phyloP scores from a whole-genome alignment of 2,888 invertebrate species.

The Macrosiphum euphorbiae region DNA sequence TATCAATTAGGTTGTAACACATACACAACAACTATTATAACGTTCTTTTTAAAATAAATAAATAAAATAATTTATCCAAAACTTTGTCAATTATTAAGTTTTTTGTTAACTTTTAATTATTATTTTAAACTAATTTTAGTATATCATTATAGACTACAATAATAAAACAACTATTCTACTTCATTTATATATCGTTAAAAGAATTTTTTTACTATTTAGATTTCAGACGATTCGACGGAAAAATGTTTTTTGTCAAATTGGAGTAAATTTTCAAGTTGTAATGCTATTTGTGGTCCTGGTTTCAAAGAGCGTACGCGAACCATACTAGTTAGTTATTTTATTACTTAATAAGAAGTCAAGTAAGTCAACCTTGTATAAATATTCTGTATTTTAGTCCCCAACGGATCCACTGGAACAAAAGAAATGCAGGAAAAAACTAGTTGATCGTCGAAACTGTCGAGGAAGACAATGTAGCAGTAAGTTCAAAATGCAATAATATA shows the following conservation, averaged over 20 bases:
- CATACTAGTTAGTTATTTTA: conserved; percentile 72
- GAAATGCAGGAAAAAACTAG: conserved; percentile 61
- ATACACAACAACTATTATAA: background rate
- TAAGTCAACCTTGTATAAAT: background rate
- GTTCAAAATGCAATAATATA: background rate
- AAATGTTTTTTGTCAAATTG: conserved; percentile 49
- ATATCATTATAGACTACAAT: background rate
- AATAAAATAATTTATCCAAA: background rate
- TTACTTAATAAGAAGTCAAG: too few relatives aligned
- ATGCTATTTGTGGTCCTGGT: conserved; percentile 90
- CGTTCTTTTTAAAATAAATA: background rate
- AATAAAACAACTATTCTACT: background rate
- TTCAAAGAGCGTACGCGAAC: conserved; percentile 82
- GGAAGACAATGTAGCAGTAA: conserved; percentile 51
- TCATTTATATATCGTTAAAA: background rate
- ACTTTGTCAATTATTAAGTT: background rate
- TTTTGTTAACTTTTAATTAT: background rate
- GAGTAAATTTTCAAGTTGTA: conserved; percentile 74
- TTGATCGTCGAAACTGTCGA: conserved; percentile 48
- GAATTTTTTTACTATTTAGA: background rate
- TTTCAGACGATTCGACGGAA: conserved; percentile 51
- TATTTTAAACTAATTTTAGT: background rate
- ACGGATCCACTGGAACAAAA: conserved; percentile 51
- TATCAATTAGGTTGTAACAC: background rate
- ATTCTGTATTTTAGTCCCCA: conserved; percentile 26